A percentile compares a stretch with the other conserved stretches of the same genome.
phyloP scores from a whole-genome alignment of 2,113 vertebrate species.

The Garra rufa region DNA sequence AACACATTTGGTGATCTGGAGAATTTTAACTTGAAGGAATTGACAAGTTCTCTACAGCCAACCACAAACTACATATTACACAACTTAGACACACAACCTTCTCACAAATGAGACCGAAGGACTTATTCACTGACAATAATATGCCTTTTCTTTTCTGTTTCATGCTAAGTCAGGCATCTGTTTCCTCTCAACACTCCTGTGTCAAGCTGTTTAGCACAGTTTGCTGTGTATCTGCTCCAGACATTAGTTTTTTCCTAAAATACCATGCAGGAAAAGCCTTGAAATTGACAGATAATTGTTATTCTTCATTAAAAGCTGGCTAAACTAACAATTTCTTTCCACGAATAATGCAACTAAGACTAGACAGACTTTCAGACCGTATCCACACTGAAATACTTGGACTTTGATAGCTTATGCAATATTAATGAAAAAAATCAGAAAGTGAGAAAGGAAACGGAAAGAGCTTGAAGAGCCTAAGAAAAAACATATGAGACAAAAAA shows the following conservation, averaged over 20 bases:
- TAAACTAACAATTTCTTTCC: constrained; percentile 38
- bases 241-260: constrained; percentile 47
- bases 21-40: constrained; percentile 39
- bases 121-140: constrained; percentile 49
- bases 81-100: neutral
- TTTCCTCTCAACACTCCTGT: constrained; percentile 38
- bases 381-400: neutral
- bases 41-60: constrained; percentile 39
- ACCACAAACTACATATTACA: neutral
- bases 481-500: neutral
- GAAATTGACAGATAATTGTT: constrained; percentile 51
- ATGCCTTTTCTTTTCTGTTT: constrained; percentile 51
- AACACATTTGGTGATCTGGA: constrained; percentile 46
- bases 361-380: constrained; percentile 32
- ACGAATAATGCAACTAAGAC: constrained; percentile 5
- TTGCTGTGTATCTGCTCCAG: constrained; percentile 25
- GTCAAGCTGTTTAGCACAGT: constrained; percentile 42
- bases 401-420: neutral
- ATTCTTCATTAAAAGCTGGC: constrained; percentile 38
- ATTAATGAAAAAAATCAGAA: neutral
- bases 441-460: neutral
- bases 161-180: constrained; percentile 48
- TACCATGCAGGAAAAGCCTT: constrained; percentile 43
- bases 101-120: constrained; percentile 32
- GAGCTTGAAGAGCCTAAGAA: neutral